These are phyloP conservation scores for Matsumurasca onukii DNA, from an alignment of 1,140 invertebrate genomes.

Conservation along the genomic window DNA sequence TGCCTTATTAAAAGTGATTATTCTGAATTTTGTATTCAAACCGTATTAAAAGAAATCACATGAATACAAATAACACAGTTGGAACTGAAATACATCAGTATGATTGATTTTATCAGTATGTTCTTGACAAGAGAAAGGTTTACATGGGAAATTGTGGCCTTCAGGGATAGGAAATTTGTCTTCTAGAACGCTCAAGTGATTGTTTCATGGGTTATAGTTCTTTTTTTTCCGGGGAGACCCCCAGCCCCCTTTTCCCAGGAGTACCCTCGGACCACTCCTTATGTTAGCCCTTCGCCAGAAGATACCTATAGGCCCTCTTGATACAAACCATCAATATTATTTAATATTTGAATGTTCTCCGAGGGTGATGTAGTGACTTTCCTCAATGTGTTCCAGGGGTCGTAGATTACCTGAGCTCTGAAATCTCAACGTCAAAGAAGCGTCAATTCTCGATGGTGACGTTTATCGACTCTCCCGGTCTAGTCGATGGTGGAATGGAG, in stretches of 20 bases:
- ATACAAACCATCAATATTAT: background rate
- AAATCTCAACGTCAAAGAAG: conserved; percentile 60
- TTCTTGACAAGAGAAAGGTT: no score
- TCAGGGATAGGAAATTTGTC: no score
- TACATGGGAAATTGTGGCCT: no score
- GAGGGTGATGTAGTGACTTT: background rate
- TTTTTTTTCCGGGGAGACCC: background rate
- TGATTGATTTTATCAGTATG: no score
- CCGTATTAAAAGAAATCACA: no score
- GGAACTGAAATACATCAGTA: no score
- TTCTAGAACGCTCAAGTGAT: no score
- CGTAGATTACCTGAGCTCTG: conserved; percentile 59
- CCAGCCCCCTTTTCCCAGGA: background rate
- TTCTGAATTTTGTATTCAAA: no score
- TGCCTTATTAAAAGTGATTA: no score
- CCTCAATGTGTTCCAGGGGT: conserved; percentile 51
- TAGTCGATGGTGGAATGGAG: conserved; percentile 66
- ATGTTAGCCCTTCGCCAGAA: background rate
- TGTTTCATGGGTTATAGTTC: background rate
- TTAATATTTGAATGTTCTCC: background rate
- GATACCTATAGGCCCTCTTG: background rate
- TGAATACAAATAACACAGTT: no score
- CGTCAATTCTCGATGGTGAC: conserved; percentile 62
- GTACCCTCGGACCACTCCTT: background rate
- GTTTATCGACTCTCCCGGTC: conserved; percentile 63